These are phyloP conservation scores for Amphipyra berbera DNA, from an alignment of 2,888 invertebrate genomes.

Conservation along the genomic window DNA sequence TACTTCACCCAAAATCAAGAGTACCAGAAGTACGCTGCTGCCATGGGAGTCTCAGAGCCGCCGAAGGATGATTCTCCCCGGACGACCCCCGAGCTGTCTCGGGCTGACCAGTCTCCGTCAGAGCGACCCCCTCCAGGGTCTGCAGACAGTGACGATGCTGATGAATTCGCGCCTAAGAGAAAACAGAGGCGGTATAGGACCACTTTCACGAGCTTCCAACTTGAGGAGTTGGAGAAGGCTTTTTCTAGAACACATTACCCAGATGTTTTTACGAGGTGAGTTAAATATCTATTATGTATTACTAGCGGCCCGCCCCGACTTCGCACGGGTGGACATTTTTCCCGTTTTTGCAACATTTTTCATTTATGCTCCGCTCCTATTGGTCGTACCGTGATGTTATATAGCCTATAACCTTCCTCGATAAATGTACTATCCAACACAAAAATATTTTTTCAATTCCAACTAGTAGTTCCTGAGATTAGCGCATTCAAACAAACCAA, in stretches of 20 bases:
- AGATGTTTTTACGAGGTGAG: constrained; percentile 98
- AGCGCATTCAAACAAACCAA: too few relatives aligned
- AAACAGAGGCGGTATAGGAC: constrained; percentile 97
- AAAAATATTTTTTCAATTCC: too few relatives aligned
- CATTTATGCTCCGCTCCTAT: too few relatives aligned
- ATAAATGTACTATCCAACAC: too few relatives aligned
- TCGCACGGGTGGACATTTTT: too few relatives aligned
- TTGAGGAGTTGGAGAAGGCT: constrained; percentile 98
- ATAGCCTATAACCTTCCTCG: too few relatives aligned
- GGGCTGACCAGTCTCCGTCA: constrained; percentile 82
- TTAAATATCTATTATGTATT: not conserved
- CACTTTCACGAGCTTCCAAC: constrained; percentile 98
- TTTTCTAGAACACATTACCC: constrained; percentile 99
- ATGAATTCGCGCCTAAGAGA: constrained; percentile 96
- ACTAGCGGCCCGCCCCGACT: too few relatives aligned
- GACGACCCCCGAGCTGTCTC: constrained; percentile 82
- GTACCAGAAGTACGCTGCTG: constrained; percentile 76
- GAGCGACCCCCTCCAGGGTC: constrained; percentile 89
- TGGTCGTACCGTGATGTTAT: too few relatives aligned
- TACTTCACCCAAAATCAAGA: constrained; percentile 79
- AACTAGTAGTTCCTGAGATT: too few relatives aligned
- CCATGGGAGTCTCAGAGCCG: constrained; percentile 82
- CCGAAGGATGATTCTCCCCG: constrained; percentile 83
- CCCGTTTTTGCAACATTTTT: too few relatives aligned
- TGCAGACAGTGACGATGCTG: constrained; percentile 91